A percentile compares a stretch with the other conserved stretches of the same genome.
Evolutionary conservation across 2,888 invertebrate genomes (phyloP).

Genomic region (Lasioglossum villosulum): DNA sequence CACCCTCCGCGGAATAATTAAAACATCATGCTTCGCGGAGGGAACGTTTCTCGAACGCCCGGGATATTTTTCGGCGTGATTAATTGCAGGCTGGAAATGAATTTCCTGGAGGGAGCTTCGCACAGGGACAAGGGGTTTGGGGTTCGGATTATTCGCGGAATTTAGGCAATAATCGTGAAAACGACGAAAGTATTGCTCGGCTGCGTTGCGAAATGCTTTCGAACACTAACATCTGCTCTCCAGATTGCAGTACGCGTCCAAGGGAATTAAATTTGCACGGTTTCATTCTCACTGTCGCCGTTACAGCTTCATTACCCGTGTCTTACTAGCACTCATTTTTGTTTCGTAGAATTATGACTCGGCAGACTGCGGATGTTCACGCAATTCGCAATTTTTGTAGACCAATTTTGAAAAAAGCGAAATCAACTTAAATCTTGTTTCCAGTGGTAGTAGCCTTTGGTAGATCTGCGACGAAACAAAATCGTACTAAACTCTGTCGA

Average conservation of each 20-base stretch:
- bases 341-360: neutral
- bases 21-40: neutral
- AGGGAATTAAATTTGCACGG: neutral
- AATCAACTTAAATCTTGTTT: too few relatives aligned
- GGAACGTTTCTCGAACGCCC: neutral
- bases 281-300: slow-evolving; percentile 4
- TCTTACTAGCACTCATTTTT: neutral
- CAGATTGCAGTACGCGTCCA: slow-evolving; percentile 3
- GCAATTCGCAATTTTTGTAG: too few relatives aligned
- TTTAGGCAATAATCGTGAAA: slow-evolving; percentile 10
- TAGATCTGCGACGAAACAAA: too few relatives aligned
- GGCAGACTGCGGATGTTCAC: too few relatives aligned
- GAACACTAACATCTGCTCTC: neutral
- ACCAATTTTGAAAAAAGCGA: too few relatives aligned
- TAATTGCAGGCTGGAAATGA: slow-evolving; percentile 11
- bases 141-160: neutral
- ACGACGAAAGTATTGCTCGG: slow-evolving; percentile 12
- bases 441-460: too few relatives aligned
- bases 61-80: slow-evolving; percentile 18
- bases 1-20: neutral
- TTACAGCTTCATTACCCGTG: neutral
- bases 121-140: neutral
- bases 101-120: neutral
- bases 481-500: too few relatives aligned
- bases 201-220: neutral